Conservation (phyloP, 2,888 invertebrate genomes). For the Tetrapedia diversipes region DNA sequence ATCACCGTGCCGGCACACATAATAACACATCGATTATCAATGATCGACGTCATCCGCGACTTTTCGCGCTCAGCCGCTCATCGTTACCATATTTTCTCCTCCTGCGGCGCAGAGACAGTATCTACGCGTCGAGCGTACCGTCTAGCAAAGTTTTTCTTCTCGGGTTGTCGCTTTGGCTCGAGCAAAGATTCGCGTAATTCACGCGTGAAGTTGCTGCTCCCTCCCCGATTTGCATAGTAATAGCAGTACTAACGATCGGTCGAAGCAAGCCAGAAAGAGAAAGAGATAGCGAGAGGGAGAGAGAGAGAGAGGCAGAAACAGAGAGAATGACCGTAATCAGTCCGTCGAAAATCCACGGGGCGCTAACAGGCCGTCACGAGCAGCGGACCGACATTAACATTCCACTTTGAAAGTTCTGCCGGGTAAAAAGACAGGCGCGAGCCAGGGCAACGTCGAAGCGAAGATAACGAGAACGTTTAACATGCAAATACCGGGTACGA, state of each 20-base stretch:
- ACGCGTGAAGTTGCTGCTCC: background rate
- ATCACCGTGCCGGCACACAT: constrained; percentile 50
- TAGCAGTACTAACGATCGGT: constrained; percentile 26
- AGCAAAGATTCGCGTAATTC: background rate
- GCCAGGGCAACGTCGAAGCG: constrained; percentile 47
- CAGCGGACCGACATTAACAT: constrained; percentile 44
- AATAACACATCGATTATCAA: constrained; percentile 63
- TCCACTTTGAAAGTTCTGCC: constrained; percentile 50
- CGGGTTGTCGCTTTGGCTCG: too few species aligned
- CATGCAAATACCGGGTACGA: constrained; percentile 54
- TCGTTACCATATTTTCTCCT: background rate
- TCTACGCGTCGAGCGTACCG: too few species aligned
- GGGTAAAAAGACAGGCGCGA: constrained; percentile 39
- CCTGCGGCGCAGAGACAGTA: too few species aligned
- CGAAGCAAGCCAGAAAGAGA: too few species aligned
- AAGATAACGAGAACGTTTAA: constrained; percentile 63
- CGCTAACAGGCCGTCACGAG: constrained; percentile 38
- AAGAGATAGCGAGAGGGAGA: too few species aligned
- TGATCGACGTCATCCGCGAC: constrained; percentile 57
- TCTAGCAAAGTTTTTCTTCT: too few species aligned
- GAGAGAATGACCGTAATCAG: constrained; percentile 37
- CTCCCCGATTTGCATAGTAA: constrained; percentile 34
- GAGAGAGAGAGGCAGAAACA: too few species aligned
- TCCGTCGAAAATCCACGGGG: constrained; percentile 26
- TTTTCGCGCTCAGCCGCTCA: constrained; percentile 30